These are phyloP conservation scores for Pteromalus puparum DNA, from an alignment of 1,140 invertebrate genomes.

Conservation along the genomic window DNA sequence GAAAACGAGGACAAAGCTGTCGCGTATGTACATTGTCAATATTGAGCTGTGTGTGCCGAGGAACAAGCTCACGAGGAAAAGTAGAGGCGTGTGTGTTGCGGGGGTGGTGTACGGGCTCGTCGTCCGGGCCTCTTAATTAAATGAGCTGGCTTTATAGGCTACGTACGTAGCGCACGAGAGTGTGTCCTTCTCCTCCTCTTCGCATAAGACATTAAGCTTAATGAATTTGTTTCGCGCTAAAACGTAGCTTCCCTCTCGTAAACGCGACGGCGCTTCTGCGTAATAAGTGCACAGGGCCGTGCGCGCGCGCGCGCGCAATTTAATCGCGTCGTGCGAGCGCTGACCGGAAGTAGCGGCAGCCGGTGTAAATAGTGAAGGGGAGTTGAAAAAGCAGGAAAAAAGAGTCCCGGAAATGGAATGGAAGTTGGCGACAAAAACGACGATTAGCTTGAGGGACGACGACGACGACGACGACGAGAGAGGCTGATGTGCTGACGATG, in stretches of 20 bases:
- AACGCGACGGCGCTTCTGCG: not conserved
- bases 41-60: too few species aligned
- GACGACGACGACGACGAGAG: not conserved
- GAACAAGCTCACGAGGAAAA: not conserved
- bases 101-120: not conserved
- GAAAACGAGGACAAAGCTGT: not conserved
- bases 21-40: not conserved
- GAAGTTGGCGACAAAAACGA: constrained; percentile 18
- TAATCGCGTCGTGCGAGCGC: constrained; percentile 27
- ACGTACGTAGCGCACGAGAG: not conserved
- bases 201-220: constrained; percentile 46
- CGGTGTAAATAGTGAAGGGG: not conserved
- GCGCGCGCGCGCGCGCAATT: constrained; percentile 17
- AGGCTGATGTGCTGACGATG: not conserved
- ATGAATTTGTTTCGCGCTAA: constrained; percentile 48
- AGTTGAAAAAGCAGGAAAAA: not conserved
- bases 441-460: constrained; percentile 7
- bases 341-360: not conserved
- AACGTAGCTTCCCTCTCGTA: constrained; percentile 12
- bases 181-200: not conserved
- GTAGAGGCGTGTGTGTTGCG: not conserved
- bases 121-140: constrained; percentile 45
- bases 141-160: constrained; percentile 36
- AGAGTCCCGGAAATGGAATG: constrained; percentile 21
- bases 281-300: not conserved